Base-by-base conservation (phyloP, 2,797 vertebrate genomes). In the Darevskia mixta region DNA sequence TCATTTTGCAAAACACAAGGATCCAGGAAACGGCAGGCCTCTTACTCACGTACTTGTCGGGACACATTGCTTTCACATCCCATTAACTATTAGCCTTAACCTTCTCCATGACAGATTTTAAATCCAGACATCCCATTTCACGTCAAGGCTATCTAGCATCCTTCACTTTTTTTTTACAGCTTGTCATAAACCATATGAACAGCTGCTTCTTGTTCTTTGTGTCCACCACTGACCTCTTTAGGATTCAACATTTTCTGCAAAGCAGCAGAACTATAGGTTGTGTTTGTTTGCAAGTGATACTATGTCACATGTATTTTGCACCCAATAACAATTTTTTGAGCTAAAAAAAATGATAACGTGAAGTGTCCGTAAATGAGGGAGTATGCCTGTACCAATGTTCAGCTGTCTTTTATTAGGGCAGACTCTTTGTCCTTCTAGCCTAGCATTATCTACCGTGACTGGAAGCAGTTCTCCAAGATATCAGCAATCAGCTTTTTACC, bases 71-170 rank as follows among this genome's bases (percentile, higher is more conserved):
- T 75, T 23, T 86, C 77, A 61, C 7, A 92, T 81, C 13, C 79
- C 81, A 94, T 93, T 94, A 91, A 92, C 15, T 49, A 87, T 79
- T 90, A 90, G 55, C 41, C 86, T 94, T 92, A 93, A 93, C 89
- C 83, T 91, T 93, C 89, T 82, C 20, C 67, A 78, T 92, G 92
- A 86, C 90, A 94, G 72, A 67, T 88, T 91, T 92, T 86, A 93
- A 92, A 96, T 94, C 88, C 92, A 87, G 83, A 86, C 25, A 25
- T 90, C 58, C 61, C 83, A 23, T 66, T 90, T 91, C 72, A 55
- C 3, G 5, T 49, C 91, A 93, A 92, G 89, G 77, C 4, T 91
- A 90, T 93, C 90, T 91, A 84, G 90, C 82, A 94, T 81, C 64
- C 84, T 93, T 93, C 85, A 91, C 35, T 49, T 11, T 49, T 55